A percentile compares a stretch with the other conserved stretches of the same genome.
Conservation (phyloP, 1,140 invertebrate genomes). For the Papilio polytes region DNA sequence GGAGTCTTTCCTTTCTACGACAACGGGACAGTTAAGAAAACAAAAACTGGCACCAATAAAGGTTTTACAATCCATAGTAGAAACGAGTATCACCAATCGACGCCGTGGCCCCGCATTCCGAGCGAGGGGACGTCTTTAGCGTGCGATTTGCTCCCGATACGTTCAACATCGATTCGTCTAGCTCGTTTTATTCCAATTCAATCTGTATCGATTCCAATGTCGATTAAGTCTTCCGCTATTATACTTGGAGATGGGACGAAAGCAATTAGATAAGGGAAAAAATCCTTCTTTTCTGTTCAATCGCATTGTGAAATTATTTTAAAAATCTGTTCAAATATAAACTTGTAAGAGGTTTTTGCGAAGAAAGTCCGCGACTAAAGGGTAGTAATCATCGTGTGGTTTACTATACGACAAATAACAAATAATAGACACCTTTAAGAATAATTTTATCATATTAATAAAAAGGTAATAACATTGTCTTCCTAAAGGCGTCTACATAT, state of each 20-base stretch:
- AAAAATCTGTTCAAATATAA: background rate
- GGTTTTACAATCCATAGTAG: conserved; percentile 71
- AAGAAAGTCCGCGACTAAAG: background rate
- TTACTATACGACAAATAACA: no score
- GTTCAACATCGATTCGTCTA: conserved; percentile 77
- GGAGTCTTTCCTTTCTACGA: no score
- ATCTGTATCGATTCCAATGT: conserved; percentile 77
- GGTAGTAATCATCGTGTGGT: background rate
- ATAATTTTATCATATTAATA: no score
- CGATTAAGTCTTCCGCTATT: conserved; percentile 74
- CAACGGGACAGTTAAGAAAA: conserved; percentile 64
- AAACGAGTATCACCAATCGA: conserved; percentile 76
- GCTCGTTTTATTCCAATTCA: conserved; percentile 78
- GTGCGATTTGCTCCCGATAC: conserved; percentile 79
- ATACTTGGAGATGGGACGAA: conserved; percentile 56
- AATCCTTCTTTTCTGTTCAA: background rate
- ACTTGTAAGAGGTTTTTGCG: no score
- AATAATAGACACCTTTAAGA: no score
- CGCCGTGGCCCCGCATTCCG: conserved; percentile 67
- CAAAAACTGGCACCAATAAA: conserved; percentile 78
- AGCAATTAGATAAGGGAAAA: conserved; percentile 56
- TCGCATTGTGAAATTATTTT: background rate
- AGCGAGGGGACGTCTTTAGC: conserved; percentile 76
- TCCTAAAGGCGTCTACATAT: background rate
- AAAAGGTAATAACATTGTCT: no score